phyloP scores from a whole-genome alignment of 2,797 vertebrate genomes.

The Liasis olivaceus region DNA sequence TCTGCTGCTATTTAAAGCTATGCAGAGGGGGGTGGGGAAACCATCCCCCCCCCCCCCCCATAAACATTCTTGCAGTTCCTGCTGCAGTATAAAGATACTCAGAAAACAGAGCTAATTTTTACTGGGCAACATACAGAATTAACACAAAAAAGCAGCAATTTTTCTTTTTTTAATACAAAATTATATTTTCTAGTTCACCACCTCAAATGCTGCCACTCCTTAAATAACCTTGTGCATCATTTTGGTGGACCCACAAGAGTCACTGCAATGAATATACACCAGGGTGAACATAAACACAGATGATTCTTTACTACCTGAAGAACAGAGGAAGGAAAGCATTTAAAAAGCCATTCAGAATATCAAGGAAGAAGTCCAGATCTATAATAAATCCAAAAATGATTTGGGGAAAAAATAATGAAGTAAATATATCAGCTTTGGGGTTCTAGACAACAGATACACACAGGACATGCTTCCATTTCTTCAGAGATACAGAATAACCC shows the following conservation, averaged over 20 bases:
- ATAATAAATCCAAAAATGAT: not conserved
- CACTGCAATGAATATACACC: not conserved
- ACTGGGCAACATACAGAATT: not conserved
- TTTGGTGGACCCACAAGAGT: not conserved
- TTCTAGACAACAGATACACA: not conserved
- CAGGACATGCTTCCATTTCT: not conserved
- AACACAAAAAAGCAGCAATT: not conserved
- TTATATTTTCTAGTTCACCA: not conserved
- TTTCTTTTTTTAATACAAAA: not conserved
- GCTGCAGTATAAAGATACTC: constrained; percentile 6
- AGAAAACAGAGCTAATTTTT: not conserved
- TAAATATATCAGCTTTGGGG: not conserved
- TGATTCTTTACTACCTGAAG: not conserved
- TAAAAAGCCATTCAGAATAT: not conserved
- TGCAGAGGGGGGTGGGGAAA: not conserved
- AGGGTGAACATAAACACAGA: not conserved
- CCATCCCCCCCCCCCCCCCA: not conserved
- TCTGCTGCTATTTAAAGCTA: constrained; percentile 21
- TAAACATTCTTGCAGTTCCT: not conserved
- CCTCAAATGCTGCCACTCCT: not conserved
- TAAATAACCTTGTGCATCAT: not conserved
- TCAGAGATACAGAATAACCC: not conserved
- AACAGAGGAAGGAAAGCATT: not conserved
- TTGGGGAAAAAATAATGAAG: no score
- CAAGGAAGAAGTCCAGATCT: not conserved